Conservation (phyloP, 2,113 vertebrate species). For the Hydrochoerus hydrochaeris region DNA sequence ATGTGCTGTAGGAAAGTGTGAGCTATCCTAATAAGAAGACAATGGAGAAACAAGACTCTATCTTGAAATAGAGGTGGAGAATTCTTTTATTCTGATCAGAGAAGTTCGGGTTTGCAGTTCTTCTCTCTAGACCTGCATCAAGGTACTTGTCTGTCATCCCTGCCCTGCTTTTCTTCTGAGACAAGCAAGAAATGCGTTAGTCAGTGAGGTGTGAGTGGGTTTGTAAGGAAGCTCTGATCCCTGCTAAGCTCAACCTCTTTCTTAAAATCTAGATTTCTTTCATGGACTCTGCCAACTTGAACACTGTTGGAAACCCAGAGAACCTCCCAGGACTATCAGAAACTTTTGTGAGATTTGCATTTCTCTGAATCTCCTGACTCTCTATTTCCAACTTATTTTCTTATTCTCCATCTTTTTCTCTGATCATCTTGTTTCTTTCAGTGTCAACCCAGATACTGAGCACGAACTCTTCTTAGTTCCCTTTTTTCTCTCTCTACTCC, state of each 20-base stretch:
- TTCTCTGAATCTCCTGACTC: not conserved
- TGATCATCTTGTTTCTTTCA: not conserved
- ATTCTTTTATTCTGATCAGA: not conserved
- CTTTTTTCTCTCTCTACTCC: not conserved
- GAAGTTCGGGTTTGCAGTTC: not conserved
- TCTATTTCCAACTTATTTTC: not conserved
- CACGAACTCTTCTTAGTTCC: not conserved
- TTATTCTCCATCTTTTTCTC: not conserved
- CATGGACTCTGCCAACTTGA: not conserved
- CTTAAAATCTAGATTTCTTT: not conserved
- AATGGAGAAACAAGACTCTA: not conserved
- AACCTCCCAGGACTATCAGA: not conserved
- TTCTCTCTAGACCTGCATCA: not conserved
- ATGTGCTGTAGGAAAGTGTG: not conserved
- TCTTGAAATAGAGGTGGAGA: not conserved
- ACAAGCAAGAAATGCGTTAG: not conserved
- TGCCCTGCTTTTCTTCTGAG: not conserved
- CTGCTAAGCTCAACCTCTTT: not conserved
- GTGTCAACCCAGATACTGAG: not conserved
- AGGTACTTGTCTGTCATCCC: not conserved
- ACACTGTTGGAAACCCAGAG: not conserved
- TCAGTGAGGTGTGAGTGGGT: fast-evolving
- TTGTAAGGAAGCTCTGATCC: not conserved
- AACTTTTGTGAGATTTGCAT: not conserved
- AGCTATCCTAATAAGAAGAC: not conserved